Conservation (phyloP, 2,888 invertebrate genomes). For the Tachystola acroxantha region DNA sequence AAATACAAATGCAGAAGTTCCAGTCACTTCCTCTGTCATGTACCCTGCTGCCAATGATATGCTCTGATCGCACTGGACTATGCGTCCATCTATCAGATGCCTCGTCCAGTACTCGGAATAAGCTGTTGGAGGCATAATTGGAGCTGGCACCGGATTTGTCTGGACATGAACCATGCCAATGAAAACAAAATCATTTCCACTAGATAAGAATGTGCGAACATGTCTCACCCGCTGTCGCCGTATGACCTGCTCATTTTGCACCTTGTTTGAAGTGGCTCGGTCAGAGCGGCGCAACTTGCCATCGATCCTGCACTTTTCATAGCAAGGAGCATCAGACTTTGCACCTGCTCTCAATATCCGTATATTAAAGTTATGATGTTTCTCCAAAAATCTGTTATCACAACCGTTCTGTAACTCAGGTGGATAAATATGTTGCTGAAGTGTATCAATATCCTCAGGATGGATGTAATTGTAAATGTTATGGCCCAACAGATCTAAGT, state of each 20-base stretch:
- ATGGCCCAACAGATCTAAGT: conserved; percentile 94
- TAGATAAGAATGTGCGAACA: conserved; percentile 70
- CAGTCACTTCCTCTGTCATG: conserved; percentile 92
- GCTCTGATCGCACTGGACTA: conserved; percentile 93
- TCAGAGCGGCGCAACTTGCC: conserved; percentile 80
- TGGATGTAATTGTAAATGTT: conserved; percentile 90
- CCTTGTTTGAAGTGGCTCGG: conserved; percentile 71
- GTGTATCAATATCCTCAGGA: conserved; percentile 88
- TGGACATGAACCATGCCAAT: conserved; percentile 86
- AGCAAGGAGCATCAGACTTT: conserved; percentile 83
- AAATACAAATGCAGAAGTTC: conserved; percentile 91
- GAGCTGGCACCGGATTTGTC: conserved; percentile 74
- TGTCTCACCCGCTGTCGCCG: conserved; percentile 72
- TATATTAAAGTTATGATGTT: conserved; percentile 77
- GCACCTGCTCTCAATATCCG: conserved; percentile 83
- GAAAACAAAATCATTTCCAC: conserved; percentile 82
- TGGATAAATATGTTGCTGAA: conserved; percentile 83
- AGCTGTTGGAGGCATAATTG: conserved; percentile 77
- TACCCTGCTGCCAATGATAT: conserved; percentile 93
- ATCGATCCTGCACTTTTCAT: conserved; percentile 84
- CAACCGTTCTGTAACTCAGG: conserved; percentile 61
- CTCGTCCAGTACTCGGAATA: conserved; percentile 93
- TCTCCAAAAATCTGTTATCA: conserved; percentile 52
- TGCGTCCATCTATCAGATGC: conserved; percentile 92
- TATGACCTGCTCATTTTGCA: conserved; percentile 71